Base-by-base conservation (phyloP, 2,888 invertebrate species). In the Macrosoma leucophasiata region DNA sequence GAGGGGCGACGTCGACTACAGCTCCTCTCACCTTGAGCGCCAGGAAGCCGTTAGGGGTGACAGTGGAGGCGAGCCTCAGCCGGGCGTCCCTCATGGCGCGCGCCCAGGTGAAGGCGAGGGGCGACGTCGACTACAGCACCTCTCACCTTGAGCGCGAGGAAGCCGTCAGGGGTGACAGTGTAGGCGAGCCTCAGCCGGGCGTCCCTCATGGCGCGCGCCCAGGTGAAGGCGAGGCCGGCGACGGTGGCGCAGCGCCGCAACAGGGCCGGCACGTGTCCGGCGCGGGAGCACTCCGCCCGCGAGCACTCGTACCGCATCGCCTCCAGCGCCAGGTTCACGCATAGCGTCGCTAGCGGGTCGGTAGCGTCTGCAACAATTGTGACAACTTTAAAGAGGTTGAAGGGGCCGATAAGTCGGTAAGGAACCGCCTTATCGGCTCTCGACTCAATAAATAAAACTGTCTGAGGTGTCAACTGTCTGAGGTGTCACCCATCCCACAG, bases 11-110 rank as follows among this genome's bases (percentile, higher is more conserved):
- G n/a, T n/a, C n/a, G n/a, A n/a, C n/a, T n/a, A n/a, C n/a, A n/a
- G n/a, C n/a, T n/a, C n/a, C n/a, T n/a, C n/a, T n/a, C n/a, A 76
- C 78, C 66, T 75, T 78, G 18, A 79, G 52, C 4, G 62, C 36
- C 3, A 79, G 40, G 1, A 29, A 13, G 2, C 69, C 71, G 8
- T 58, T 53, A 1, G 33, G 28, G 0, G 44, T 37, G 12, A 78
- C 42, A 5, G 47, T 37, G 50, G 58, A 75, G 0, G 78, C 81
- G 14, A 81, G 62, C 0, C 63, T 59, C n/a, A 55, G 17, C n/a
- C 54, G 39, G 3, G 70, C 67, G 33, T 64, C 63, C 18, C 58
- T 61, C 75, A 74, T 70, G 10, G 60, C 64, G 18, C 58, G 55
- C 8, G 61, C 70, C 71, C 68, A 79, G 29, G 55, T 57, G 19